Evolutionary conservation across 2,888 invertebrate species (phyloP).

Genomic region (Chymomyza amoena): DNA sequence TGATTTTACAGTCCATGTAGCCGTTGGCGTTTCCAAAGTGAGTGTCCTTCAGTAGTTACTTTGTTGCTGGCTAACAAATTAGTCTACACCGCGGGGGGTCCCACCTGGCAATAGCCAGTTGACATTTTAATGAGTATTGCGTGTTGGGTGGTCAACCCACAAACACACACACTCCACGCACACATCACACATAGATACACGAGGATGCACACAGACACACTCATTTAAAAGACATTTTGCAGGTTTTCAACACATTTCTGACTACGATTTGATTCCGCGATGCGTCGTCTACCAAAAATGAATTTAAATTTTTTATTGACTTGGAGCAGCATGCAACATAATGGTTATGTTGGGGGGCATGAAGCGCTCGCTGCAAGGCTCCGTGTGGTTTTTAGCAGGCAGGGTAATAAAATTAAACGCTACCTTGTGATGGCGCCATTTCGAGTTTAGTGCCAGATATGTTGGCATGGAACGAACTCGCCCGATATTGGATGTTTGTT

Average conservation of each 20-base stretch:
- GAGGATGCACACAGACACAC: not conserved
- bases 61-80: not conserved
- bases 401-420: constrained; percentile 66
- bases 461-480: constrained; percentile 12
- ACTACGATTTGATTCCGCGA: constrained; percentile 44
- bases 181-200: not conserved
- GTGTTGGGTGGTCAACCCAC: constrained; percentile 55
- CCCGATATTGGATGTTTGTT: constrained; percentile 37
- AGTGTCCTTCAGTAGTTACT: not conserved
- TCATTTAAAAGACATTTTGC: constrained; percentile 9
- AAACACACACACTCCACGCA: not conserved
- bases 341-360: not conserved
- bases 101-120: constrained; percentile 15
- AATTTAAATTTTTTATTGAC: constrained; percentile 64
- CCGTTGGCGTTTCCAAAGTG: not conserved
- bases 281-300: constrained; percentile 54
- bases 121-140: constrained; percentile 51
- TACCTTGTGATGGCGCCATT: constrained; percentile 33
- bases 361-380: not conserved
- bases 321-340: constrained; percentile 12
- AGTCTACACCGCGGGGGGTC: not conserved
- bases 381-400: constrained; percentile 19
- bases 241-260: constrained; percentile 37
- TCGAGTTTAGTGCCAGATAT: not conserved
- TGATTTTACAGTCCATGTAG: not conserved